phyloP scores from a whole-genome alignment of 1,140 invertebrate genomes.

The Phortica variegata region DNA sequence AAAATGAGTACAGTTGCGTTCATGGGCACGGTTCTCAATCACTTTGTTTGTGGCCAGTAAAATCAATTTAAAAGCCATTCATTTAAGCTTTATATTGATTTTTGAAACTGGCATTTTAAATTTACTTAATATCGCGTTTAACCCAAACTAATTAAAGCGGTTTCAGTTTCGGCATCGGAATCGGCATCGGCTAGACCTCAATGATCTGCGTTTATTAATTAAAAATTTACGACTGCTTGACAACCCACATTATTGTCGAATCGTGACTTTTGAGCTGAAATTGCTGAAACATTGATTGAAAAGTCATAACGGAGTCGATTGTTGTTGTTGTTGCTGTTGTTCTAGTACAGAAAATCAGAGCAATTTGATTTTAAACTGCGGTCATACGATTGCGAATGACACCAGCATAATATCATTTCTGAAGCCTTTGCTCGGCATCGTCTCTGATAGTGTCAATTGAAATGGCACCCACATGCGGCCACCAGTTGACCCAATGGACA shows the following conservation, averaged over 20 bases:
- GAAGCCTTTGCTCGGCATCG: constrained; percentile 10
- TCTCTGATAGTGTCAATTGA: neutral
- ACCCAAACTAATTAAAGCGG: constrained; percentile 46
- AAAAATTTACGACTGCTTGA: constrained; percentile 53
- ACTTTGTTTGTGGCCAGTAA: constrained; percentile 22
- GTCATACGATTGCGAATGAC: constrained; percentile 44
- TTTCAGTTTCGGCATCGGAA: constrained; percentile 22
- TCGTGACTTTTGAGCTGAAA: constrained; percentile 49
- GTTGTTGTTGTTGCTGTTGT: too few species aligned
- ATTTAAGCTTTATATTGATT: constrained; percentile 23
- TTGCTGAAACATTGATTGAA: too few species aligned
- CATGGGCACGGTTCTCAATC: neutral
- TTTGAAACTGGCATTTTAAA: constrained; percentile 31
- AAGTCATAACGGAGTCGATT: constrained; percentile 20
- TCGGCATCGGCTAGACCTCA: constrained; percentile 5
- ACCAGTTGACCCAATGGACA: constrained; percentile 16
- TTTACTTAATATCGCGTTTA: constrained; percentile 22
- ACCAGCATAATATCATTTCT: constrained; percentile 30
- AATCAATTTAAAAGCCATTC: constrained; percentile 53
- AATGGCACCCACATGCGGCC: neutral
- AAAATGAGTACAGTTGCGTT: too few species aligned
- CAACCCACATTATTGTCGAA: constrained; percentile 54
- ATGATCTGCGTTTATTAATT: constrained; percentile 39
- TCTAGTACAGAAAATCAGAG: constrained; percentile 4
- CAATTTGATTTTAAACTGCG: constrained; percentile 35